Conservation (phyloP, 2,888 invertebrate species). For the Protophormia terraenovae region DNA sequence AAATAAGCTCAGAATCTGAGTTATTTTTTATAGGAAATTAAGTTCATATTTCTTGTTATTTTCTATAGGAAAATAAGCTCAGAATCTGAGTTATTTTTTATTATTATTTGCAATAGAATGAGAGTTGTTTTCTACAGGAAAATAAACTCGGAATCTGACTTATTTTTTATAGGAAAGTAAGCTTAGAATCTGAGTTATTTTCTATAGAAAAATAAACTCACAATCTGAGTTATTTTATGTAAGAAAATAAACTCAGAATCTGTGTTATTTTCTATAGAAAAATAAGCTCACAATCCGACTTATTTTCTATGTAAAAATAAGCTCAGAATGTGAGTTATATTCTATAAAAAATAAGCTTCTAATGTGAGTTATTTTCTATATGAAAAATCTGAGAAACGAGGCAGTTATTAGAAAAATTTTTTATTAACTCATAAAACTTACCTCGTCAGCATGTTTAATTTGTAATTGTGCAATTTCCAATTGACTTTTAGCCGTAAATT, state of each 20-base stretch:
- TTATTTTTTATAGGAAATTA: not conserved
- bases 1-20: not conserved
- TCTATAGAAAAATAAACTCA: not conserved
- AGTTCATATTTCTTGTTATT: not conserved
- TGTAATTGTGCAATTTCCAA: slow-evolving; percentile 84
- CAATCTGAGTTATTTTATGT: not conserved
- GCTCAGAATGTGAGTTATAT: no score
- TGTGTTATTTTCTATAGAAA: not conserved
- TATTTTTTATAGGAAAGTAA: not conserved
- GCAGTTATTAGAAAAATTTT: no score
- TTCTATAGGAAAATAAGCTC: not conserved
- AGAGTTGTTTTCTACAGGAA: no score
- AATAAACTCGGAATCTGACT: not conserved
- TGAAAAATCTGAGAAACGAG: no score
- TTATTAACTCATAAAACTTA: no score
- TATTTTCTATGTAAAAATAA: no score
- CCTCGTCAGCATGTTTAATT: slow-evolving; percentile 85
- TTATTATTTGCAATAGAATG: no score
- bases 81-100: not conserved
- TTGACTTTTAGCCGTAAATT: slow-evolving; percentile 87
- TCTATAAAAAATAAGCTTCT: no score
- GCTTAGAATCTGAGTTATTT: not conserved
- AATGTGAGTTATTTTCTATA: not conserved
- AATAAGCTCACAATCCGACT: no score
- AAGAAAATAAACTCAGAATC: not conserved